Base-by-base conservation (phyloP, 2,113 vertebrate species). In the Micromys minutus region DNA sequence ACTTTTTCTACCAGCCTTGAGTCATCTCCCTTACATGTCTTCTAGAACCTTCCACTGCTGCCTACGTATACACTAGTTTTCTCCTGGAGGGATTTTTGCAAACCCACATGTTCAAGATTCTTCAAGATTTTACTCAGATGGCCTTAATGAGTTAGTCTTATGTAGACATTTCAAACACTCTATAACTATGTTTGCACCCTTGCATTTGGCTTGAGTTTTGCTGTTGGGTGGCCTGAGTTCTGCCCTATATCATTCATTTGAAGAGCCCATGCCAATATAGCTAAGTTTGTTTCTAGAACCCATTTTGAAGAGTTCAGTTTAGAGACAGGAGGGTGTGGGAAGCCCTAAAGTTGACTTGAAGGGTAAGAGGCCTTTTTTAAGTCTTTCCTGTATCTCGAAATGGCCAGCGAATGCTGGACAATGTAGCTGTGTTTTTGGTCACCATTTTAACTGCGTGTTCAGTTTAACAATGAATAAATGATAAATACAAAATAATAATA, bases 81-180 rank as follows among this genome's bases (percentile, higher is more conserved):
- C 29, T 57, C 26, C 36, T 85, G 31, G 8, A 61, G 7, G 8
- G 90, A 74, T 74, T 77, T 94, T 42, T 9, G 21, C 9, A 47
- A 90, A 81, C 11, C 77, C 71, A 83, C 21, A 5, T 67, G 29
- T 47, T 79, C 67, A 89, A 89, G 61, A 75, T 1, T 34, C 65
- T 59, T 77, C 39, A 72, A 61, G 26, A 83, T 94, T 96, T 87
- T 42, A 72, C 50, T 85, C n/a, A 29, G 50, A 75, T 17, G 85
- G 77, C 45, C 42, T 90, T 69, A 85, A 57, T 71, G 55, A 80
- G 50, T 50, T 67, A 92, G 59, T 24, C 47, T 29, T 39, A 5
- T 87, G 39, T 92, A 90, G 74, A 71, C 84, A 22, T 67, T 87
- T 92, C 45, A 75, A 81, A 83, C 8, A 52, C 50, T 11, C 77